Percentiles rank a stretch among this genome's conserved stretches.
Conservation (phyloP, 2,888 invertebrate species). For the Ichneumoninae sp. region DNA sequence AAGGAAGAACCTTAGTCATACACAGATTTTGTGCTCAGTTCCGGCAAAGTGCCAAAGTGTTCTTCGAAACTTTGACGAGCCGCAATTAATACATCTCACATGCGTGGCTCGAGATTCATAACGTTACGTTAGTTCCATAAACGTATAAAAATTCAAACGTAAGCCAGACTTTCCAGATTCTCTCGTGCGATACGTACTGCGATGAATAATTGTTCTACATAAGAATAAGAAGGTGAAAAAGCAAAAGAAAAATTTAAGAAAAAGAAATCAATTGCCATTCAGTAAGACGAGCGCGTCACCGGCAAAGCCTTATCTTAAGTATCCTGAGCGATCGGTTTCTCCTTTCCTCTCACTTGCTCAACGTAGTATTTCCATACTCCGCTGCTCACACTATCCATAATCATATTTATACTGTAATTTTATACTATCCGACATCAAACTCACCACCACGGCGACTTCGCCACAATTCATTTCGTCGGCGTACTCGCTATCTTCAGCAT, state of each 20-base stretch:
- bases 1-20: background rate
- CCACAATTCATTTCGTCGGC: conserved; percentile 20
- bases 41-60: background rate
- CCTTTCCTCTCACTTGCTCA: background rate
- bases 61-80: background rate
- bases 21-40: background rate
- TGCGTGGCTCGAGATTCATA: background rate
- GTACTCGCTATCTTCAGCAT: conserved; percentile 35
- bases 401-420: conserved; percentile 6
- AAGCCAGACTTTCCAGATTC: background rate
- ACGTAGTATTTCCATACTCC: too few species aligned
- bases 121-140: background rate
- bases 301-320: conserved; percentile 4
- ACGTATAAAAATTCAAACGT: conserved; percentile 8
- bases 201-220: background rate
- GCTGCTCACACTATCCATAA: background rate
- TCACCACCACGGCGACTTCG: conserved; percentile 29
- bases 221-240: background rate
- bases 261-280: background rate
- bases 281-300: conserved; percentile 3
- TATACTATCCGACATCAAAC: background rate
- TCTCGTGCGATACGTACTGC: background rate
- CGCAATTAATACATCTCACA: background rate
- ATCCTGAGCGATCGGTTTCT: conserved; percentile 9
- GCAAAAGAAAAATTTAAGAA: background rate